Base-by-base conservation (phyloP, 2,888 invertebrate species). In the Miltochrista miniata region DNA sequence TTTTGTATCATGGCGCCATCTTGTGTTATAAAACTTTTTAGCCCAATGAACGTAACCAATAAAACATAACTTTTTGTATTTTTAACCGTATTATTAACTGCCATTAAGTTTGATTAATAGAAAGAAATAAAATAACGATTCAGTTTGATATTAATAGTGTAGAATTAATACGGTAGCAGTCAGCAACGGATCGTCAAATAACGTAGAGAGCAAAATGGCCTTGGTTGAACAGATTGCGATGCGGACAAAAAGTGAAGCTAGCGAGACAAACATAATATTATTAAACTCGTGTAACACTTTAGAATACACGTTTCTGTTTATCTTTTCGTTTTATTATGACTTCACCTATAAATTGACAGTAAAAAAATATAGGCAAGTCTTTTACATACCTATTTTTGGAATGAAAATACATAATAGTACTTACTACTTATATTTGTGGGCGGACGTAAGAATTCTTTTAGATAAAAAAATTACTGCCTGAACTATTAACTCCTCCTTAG, bases 211-310 rank as follows among this genome's bases (percentile, higher is more conserved):
- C 44, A 45, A 65, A 24, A 72, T 75, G 81, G 64, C 85, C 85
- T 85, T 85, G 84, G 82, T 78, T 76, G 61, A 41, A 58, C 66
- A 64, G 57, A 63, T 59, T 59, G 56, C 51, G 58, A 59, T 49
- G 52, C 41, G 57, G 54, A 53, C 57, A 65, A 72, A 74, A 74
- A 72, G 70, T 48, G 38, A 49, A 42, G 57, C 59, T 48, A 68
- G 42, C 54, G 48, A 36, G 56, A 57, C 61, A 61, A 66, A 70
- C 58, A 45, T 50, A 52, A 59, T 40, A 24, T 53, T 56, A 60
- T 48, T 52, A 51, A 46, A 50, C 36, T 39, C 41, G 38, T 44
- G 54, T 7, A 40, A 42, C 42, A 37, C 15, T 14, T 38, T 31
- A 47, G 29, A 38, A 35, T 40, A 37, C 44, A 42, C 31, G 24